Percentiles rank a stretch among this genome's conserved stretches.
Conservation (phyloP, 2,888 invertebrate species). For the Mimas tiliae region DNA sequence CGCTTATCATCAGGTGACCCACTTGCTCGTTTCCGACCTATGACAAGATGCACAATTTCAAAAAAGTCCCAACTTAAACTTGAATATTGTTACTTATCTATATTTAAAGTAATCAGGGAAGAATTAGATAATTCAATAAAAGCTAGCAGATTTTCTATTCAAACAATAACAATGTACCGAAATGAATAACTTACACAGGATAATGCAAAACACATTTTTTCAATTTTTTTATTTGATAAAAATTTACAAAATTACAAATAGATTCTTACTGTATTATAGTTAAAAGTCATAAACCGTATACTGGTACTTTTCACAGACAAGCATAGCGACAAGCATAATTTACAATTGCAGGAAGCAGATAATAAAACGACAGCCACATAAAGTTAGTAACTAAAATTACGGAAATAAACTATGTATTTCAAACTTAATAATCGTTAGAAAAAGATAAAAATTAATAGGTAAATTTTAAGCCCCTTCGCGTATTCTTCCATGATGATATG, state of each 20-base stretch:
- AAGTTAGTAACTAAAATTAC: neutral
- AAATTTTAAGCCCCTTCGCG: too few relatives aligned
- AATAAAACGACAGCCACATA: slow-evolving; percentile 5
- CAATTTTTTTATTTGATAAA: slow-evolving; percentile 27
- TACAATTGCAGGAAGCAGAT: slow-evolving; percentile 3
- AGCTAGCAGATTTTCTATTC: neutral
- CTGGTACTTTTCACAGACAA: slow-evolving; percentile 5
- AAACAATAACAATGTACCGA: too few relatives aligned
- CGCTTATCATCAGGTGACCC: too few relatives aligned
- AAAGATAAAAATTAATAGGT: too few relatives aligned
- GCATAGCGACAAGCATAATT: slow-evolving; percentile 15
- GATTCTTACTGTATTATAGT: slow-evolving; percentile 21
- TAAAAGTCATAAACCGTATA: neutral
- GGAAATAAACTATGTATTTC: too few relatives aligned
- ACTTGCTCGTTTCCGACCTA: too few relatives aligned
- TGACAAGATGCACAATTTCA: too few relatives aligned
- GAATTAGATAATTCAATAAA: neutral
- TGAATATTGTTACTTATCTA: too few relatives aligned
- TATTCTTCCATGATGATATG: too few relatives aligned
- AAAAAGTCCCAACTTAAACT: too few relatives aligned
- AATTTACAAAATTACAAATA: slow-evolving; percentile 31
- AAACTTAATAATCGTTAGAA: neutral
- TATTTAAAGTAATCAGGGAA: neutral
- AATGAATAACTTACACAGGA: neutral
- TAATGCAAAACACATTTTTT: neutral